These are phyloP conservation scores for Drosophila elegans DNA, from an alignment of 1,140 invertebrate genomes.

Conservation along the genomic window DNA sequence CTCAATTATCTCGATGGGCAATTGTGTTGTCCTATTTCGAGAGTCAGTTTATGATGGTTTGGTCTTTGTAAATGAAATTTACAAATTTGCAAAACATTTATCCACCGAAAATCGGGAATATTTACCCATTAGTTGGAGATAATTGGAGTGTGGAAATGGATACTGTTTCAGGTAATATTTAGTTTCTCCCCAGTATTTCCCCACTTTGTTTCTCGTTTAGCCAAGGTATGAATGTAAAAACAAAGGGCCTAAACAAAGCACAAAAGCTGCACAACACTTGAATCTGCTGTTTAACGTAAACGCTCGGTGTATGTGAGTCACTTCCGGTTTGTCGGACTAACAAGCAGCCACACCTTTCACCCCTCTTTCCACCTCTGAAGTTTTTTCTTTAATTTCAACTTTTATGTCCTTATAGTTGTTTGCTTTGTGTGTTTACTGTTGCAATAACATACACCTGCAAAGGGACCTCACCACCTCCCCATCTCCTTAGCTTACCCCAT, in stretches of 20 bases:
- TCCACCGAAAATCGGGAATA: constrained; percentile 27
- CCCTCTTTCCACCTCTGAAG: not conserved
- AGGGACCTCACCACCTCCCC: not conserved
- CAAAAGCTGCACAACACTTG: constrained; percentile 44
- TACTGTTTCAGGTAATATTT: not conserved
- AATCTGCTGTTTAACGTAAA: constrained; percentile 19
- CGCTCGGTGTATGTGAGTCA: constrained; percentile 17
- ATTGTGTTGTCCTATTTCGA: constrained; percentile 18
- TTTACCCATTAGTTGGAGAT: constrained; percentile 18
- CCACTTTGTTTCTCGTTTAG: constrained; percentile 6
- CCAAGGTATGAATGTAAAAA: constrained; percentile 31
- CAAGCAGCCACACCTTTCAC: constrained; percentile 29
- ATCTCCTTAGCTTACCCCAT: not conserved
- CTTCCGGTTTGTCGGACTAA: constrained; percentile 67
- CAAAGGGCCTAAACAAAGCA: constrained; percentile 33
- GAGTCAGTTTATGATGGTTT: constrained; percentile 4
- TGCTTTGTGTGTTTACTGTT: constrained; percentile 60
- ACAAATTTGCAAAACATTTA: constrained; percentile 19
- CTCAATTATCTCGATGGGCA: constrained; percentile 27
- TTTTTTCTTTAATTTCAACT: constrained; percentile 70
- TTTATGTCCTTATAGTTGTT: constrained; percentile 57
- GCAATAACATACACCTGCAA: constrained; percentile 58
- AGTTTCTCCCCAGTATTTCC: not conserved
- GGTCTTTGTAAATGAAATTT: constrained; percentile 7
- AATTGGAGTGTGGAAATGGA: not conserved